These are phyloP conservation scores for Colletes collaris DNA, from an alignment of 2,888 invertebrate genomes.

Conservation along the genomic window DNA sequence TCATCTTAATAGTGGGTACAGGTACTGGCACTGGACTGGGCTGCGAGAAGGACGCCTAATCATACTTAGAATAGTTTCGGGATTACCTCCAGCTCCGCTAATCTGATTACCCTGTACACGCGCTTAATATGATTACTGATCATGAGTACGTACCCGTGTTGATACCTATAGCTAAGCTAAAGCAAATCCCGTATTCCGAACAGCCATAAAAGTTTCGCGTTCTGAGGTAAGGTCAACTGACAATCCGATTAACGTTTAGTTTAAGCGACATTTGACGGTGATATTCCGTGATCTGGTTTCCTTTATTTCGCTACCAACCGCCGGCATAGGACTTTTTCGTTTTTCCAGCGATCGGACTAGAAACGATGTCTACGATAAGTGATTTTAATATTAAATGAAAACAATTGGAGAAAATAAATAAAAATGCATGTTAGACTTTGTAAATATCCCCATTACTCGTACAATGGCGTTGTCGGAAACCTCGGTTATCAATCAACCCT, in stretches of 20 bases:
- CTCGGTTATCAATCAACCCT: too few species aligned
- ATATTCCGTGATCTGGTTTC: slow-evolving; percentile 22
- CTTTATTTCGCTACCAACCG: background rate
- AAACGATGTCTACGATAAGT: background rate
- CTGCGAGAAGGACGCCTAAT: slow-evolving; percentile 82
- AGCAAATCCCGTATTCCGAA: slow-evolving; percentile 77
- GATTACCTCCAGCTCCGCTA: slow-evolving; percentile 82
- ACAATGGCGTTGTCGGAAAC: too few species aligned
- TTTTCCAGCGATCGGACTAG: background rate
- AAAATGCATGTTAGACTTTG: too few species aligned
- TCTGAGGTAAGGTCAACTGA: slow-evolving; percentile 74
- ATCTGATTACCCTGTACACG: slow-evolving; percentile 83
- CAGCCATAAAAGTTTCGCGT: slow-evolving; percentile 79
- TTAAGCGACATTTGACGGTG: slow-evolving; percentile 64
- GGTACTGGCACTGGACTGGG: slow-evolving; percentile 78
- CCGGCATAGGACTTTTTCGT: background rate
- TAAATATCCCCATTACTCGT: too few species aligned
- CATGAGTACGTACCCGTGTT: slow-evolving; percentile 80
- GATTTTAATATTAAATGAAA: too few species aligned
- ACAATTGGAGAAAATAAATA: too few species aligned
- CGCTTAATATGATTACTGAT: slow-evolving; percentile 83
- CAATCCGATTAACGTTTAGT: slow-evolving; percentile 73
- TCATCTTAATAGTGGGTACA: slow-evolving; percentile 81
- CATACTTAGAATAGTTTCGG: slow-evolving; percentile 83
- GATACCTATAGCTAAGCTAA: slow-evolving; percentile 77